Base-by-base conservation (phyloP, 1,140 invertebrate genomes). In the Proctacanthus coquilletti region DNA sequence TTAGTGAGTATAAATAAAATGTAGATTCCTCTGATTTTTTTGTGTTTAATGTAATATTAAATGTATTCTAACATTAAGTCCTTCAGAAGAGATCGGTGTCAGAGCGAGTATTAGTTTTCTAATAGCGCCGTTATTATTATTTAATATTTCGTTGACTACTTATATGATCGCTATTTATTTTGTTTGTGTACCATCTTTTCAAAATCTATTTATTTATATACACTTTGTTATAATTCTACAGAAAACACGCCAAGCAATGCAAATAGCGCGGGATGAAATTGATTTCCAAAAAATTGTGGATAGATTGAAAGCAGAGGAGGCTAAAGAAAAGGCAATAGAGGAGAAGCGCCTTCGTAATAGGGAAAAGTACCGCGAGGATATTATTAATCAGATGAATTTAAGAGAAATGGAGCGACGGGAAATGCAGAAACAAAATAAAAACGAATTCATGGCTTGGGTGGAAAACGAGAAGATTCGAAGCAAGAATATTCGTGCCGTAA, bases 371-470 rank as follows among this genome's bases (percentile, higher is more conserved):
- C 45, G 53, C 2, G 42, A 45, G 1, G 57, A 57, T 17, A 50
- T 58, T 18, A 45, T 47, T 20, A 51, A 50, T 13, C 63, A 77
- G 57, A 73, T 78, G 27, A 70, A 71, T 45, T 65, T 73, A 36
- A 76, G 74, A 45, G 70, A 75, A 49, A 60, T 53, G 21, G 63
- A 74, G 46, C 64, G 64, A 14, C 72, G 72, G 8, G 49, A 48
- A 5, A 19, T 49, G 5, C 61, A 71, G 25, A 63, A 68, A 27
- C 62, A 56, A 21, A 62, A 64, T 20, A 70, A 71, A 38, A 63
- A 70, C 34, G 74, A 75, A 53, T 70, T 68, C 18, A 20, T 64
- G 15, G 62, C 62, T 0, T 63, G 70, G 42, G 53, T 65, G 18
- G 56, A 67, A 2, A 64, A 72, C 43, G 56, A 62, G 33, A 64